Base-by-base conservation (phyloP, 2,113 vertebrate genomes). In the Microtus ochrogaster region DNA sequence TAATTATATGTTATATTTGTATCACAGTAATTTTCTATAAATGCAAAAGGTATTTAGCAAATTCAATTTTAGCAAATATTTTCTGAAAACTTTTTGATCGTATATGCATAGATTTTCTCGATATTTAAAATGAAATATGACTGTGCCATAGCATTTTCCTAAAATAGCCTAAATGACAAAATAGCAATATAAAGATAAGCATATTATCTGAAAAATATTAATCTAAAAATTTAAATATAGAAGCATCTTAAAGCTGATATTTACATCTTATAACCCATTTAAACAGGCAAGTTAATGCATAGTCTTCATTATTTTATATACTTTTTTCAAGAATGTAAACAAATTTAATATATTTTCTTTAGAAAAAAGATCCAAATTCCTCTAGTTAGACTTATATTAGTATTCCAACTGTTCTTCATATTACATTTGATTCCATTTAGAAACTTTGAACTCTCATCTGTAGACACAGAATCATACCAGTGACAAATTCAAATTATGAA, bases 401-500 rank as follows among this genome's bases (percentile, higher is more conserved):
- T 85, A 12, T 39, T 41, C 36, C 72, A 92, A 26, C 39, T 85
- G 13, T 3, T 79, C 5, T 93, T 74, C 7, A 2, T 73, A 39
- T 3, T 70, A 5, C 65, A 44, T 72, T 78, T 90, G 52, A 93
- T 52, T 74, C 89, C 26, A 47, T 91, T 93, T 66, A 77, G 33
- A 61, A 84, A 93, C 82, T 4, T 7, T 33, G 44, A 70, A 4
- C 10, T 91, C 68, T 92, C 76, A 61, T 47, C 26, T 63, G 2
- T 49, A 66, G 79, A 36, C 28, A 22, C 4, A 66, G n/a, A 52
- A 47, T 88, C 73, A 94, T 47, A 68, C 74, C 52, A 83, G 10
- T 84, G 88, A 85, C 88, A 90, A 5, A 44, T 55, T 79, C 83
- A 95, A 47, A 21, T 28, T 41, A 44, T 39, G 44, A 95, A 90